phyloP scores from a whole-genome alignment of 30 jellyfish, hydroid and myxozoan genomes.

The Pseudorhiza aurosa region DNA sequence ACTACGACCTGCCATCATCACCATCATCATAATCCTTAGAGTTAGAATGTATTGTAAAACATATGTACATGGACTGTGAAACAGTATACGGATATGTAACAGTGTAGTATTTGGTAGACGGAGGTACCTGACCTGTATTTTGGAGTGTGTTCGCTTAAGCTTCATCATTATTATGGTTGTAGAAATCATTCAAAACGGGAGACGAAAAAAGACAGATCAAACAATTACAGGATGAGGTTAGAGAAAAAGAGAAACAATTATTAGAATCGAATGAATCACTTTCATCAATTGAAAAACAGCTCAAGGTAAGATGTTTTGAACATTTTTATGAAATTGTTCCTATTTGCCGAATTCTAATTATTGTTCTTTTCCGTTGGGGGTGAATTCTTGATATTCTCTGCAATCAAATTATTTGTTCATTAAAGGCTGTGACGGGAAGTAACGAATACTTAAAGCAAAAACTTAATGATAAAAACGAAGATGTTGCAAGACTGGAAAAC shows the following conservation, averaged over 20 bases:
- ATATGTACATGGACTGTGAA: too few species aligned
- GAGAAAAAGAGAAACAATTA: constrained; percentile 17
- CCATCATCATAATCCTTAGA: background rate
- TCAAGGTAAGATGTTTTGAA: background rate
- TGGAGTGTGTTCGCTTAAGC: too few species aligned
- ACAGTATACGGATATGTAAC: too few species aligned
- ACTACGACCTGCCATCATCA: too few species aligned
- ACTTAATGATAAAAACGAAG: background rate
- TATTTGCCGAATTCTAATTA: too few species aligned
- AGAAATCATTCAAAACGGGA: constrained; percentile 2
- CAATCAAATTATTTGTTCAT: background rate
- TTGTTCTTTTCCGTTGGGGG: too few species aligned
- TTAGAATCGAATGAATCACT: background rate
- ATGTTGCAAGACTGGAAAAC: constrained; percentile 1
- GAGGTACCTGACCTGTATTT: too few species aligned
- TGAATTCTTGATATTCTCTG: too few species aligned
- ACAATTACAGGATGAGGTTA: background rate
- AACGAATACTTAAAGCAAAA: background rate
- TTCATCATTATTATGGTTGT: background rate
- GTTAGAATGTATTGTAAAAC: too few species aligned
- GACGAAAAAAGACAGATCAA: background rate
- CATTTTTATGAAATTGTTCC: too few species aligned
- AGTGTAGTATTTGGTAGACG: too few species aligned
- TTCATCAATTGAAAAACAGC: background rate
- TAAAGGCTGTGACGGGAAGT: background rate